Evolutionary conservation across 2,888 invertebrate species (phyloP).

Genomic region (Rotaria sp.): DNA sequence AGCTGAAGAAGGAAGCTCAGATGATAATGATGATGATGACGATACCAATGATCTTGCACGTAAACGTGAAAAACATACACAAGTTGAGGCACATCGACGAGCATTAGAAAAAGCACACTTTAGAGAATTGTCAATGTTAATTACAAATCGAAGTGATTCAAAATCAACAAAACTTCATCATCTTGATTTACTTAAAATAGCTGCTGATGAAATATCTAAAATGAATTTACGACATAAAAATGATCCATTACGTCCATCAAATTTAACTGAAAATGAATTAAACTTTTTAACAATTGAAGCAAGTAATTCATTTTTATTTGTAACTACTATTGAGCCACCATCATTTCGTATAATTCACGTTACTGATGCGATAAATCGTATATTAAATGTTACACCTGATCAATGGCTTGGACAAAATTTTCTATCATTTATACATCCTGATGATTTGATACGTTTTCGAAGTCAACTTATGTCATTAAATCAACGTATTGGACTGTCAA

Average conservation of each 20-base stretch:
- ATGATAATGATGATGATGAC: slow-evolving; percentile 4
- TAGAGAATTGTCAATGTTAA: neutral
- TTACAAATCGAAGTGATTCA: neutral
- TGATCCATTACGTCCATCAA: slow-evolving; percentile 20
- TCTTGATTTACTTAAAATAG: slow-evolving; percentile 11
- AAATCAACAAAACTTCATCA: neutral
- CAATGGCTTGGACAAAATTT: neutral
- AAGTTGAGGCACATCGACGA: slow-evolving; percentile 17
- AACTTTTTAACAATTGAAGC: slow-evolving; percentile 13
- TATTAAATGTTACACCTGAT: neutral
- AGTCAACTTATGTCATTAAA: slow-evolving; percentile 2
- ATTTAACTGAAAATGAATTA: slow-evolving; percentile 28
- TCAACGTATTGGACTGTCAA: neutral
- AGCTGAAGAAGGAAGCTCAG: neutral
- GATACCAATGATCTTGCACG: neutral
- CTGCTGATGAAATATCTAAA: neutral
- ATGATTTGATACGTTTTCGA: neutral
- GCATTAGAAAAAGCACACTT: slow-evolving; percentile 21
- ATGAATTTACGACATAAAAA: neutral
- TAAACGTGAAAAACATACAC: slow-evolving; percentile 28
- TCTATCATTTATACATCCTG: neutral
- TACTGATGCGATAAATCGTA: neutral
- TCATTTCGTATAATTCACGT: neutral
- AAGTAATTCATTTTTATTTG: slow-evolving; percentile 15
- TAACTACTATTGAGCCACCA: neutral